phyloP scores from a whole-genome alignment of 2,113 vertebrate genomes.

The Antennarius striatus region DNA sequence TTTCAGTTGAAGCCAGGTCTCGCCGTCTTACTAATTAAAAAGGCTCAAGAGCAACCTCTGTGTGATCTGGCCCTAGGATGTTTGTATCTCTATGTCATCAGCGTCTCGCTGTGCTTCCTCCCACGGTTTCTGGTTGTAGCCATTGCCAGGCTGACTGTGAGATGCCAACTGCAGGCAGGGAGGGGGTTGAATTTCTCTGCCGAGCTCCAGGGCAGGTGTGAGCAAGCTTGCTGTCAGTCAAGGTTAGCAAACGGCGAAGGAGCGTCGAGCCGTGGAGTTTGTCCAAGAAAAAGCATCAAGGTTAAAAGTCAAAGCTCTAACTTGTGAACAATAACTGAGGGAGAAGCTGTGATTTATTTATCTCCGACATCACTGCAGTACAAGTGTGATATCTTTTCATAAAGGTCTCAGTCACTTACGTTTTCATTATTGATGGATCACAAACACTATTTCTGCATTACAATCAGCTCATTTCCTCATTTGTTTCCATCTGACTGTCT shows the following conservation, averaged over 20 bases:
- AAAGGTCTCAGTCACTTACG: conserved; percentile 41
- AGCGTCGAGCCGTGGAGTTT: conserved; percentile 13
- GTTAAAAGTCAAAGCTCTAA: conserved; percentile 38
- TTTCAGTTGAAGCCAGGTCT: conserved; percentile 19
- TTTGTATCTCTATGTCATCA: conserved; percentile 54
- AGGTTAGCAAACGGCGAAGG: conserved; percentile 54
- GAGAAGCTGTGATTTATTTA: neutral
- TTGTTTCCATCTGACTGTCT: conserved; percentile 44
- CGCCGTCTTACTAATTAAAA: conserved; percentile 56
- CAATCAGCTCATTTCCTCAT: conserved; percentile 48
- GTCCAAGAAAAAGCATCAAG: conserved; percentile 22
- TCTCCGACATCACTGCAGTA: conserved; percentile 1
- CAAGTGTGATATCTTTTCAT: conserved; percentile 23
- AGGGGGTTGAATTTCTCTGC: conserved; percentile 32
- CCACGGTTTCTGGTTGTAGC: conserved; percentile 64
- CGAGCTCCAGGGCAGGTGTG: conserved; percentile 60
- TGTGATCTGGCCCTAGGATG: conserved; percentile 54
- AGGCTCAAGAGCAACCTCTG: conserved; percentile 27
- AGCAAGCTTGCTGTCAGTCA: conserved; percentile 57
- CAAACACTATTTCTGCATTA: conserved; percentile 51
- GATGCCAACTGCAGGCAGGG: conserved; percentile 38
- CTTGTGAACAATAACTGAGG: conserved; percentile 7
- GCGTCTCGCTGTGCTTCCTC: conserved; percentile 58
- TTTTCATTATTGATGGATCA: conserved; percentile 50
- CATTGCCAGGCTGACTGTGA: conserved; percentile 62